Evolutionary conservation across 2,113 vertebrate species (phyloP).

Genomic region (Trochalopteron elliotii): DNA sequence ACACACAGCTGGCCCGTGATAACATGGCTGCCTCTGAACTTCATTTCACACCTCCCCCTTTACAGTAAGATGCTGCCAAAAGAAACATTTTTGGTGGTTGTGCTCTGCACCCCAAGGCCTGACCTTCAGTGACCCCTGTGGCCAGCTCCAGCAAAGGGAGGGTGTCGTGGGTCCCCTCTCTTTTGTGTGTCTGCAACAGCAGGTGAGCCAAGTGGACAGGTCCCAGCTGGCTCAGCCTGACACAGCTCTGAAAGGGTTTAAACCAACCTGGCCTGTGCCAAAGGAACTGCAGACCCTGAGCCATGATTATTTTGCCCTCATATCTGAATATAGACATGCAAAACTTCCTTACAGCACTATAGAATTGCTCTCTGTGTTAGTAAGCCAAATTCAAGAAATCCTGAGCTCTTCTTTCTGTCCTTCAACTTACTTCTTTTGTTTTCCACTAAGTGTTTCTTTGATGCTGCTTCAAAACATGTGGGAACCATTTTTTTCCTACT

Average conservation of each 20-base stretch:
- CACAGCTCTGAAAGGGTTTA: neutral
- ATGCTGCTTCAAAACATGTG: neutral
- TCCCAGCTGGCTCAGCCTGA: neutral
- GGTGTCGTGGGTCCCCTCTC: accelerated
- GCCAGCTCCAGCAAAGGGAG: neutral
- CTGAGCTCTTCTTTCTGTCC: neutral
- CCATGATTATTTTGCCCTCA: neutral
- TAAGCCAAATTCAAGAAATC: neutral
- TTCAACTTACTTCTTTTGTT: neutral
- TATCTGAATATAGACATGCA: neutral
- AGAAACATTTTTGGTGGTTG: neutral
- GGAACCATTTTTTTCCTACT: neutral
- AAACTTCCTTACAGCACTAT: neutral
- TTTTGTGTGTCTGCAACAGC: neutral
- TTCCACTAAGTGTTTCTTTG: neutral
- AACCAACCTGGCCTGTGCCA: neutral
- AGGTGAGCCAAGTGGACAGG: neutral
- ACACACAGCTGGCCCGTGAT: neutral
- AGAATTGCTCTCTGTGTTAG: neutral
- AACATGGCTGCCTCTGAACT: neutral
- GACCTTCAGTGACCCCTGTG: neutral
- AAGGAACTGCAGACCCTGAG: neutral
- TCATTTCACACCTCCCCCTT: neutral
- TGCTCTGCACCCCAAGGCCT: neutral
- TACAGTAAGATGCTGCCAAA: neutral